A percentile compares a stretch with the other conserved stretches of the same genome.
Evolutionary conservation across 1,140 invertebrate genomes (phyloP).

Genomic region (Campoletis sonorensis): DNA sequence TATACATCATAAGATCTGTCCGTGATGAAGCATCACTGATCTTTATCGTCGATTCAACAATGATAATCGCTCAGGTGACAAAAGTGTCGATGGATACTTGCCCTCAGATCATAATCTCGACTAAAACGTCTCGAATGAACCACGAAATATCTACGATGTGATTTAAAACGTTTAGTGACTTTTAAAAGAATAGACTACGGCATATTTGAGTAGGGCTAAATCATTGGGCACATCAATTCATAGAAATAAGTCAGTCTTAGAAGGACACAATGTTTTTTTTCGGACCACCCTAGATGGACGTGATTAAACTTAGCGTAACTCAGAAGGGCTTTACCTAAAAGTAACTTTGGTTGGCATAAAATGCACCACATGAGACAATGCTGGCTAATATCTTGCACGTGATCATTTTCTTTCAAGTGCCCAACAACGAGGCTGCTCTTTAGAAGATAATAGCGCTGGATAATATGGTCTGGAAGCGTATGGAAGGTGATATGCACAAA

Average conservation of each 20-base stretch:
- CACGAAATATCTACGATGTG: not conserved
- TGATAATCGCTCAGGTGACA: constrained; percentile 40
- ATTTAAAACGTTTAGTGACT: not conserved
- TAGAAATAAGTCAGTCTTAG: no score
- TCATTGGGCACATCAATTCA: no score
- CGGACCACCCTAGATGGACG: no score
- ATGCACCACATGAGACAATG: constrained; percentile 43
- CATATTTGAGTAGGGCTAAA: no score
- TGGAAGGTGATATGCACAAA: constrained; percentile 7
- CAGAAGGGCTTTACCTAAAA: no score
- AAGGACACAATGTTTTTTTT: no score
- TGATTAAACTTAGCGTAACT: no score
- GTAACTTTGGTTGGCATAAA: not conserved
- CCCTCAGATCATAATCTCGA: not conserved
- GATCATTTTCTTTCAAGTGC: constrained; percentile 33
- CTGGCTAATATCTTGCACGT: constrained; percentile 17
- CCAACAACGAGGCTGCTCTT: constrained; percentile 56
- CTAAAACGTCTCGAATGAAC: not conserved
- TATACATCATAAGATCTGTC: not conserved
- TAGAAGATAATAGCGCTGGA: constrained; percentile 55
- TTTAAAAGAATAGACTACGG: not conserved
- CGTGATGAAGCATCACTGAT: constrained; percentile 36
- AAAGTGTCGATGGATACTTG: not conserved
- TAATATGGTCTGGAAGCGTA: constrained; percentile 41
- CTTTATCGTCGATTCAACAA: constrained; percentile 50